phyloP scores from a whole-genome alignment of 2,888 invertebrate genomes.

The Diplazon laetatorius region DNA sequence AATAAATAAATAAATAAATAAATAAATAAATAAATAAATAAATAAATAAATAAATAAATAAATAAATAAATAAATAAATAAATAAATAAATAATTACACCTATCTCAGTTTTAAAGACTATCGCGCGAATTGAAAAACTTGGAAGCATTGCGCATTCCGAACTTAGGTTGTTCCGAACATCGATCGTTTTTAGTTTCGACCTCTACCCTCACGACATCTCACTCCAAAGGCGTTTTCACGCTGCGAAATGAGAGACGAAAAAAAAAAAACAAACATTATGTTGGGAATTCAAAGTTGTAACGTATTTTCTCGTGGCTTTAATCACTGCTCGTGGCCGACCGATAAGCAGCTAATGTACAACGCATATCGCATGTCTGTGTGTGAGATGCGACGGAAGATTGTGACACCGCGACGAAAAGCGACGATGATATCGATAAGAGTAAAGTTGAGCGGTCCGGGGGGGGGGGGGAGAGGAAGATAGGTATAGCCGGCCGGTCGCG shows the following conservation, averaged over 20 bases:
- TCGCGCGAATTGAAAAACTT: too few relatives aligned
- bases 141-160: too few relatives aligned
- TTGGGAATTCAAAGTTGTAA: constrained; percentile 7
- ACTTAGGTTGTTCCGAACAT: too few relatives aligned
- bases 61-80: too few relatives aligned
- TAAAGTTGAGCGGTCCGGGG: constrained; percentile 29
- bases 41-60: too few relatives aligned
- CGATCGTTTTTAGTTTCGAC: too few relatives aligned
- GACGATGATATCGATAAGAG: constrained; percentile 53
- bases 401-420: constrained; percentile 41
- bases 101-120: too few relatives aligned
- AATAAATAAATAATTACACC: too few relatives aligned
- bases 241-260: background rate
- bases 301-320: constrained; percentile 19
- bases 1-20: too few relatives aligned
- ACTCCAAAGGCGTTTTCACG: background rate
- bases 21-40: too few relatives aligned
- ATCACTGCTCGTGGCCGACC: background rate
- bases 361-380: background rate
- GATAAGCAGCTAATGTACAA: background rate
- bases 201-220: background rate
- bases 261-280: too few relatives aligned
- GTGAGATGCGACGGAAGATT: constrained; percentile 12
- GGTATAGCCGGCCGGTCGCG: background rate
- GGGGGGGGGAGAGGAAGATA: constrained; percentile 18